Percentiles rank a stretch among this genome's conserved stretches.
phyloP scores from a whole-genome alignment of 2,113 vertebrate species.

The Pangasianodon gigas region DNA sequence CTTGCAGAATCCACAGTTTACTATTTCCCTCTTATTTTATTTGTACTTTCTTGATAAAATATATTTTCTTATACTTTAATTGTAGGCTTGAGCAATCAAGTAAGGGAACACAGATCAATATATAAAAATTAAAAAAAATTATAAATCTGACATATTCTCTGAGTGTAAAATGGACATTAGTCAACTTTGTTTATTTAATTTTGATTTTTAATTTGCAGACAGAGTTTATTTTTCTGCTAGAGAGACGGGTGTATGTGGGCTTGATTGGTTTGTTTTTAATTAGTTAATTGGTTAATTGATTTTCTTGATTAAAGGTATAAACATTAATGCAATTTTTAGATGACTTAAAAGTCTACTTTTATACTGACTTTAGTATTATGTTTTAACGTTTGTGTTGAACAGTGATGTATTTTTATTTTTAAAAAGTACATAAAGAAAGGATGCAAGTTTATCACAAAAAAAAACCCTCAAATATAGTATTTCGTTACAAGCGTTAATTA shows the following conservation, averaged over 20 bases:
- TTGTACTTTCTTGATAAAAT: not conserved
- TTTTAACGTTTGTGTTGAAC: not conserved
- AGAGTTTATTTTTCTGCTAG: not conserved
- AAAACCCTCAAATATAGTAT: not conserved
- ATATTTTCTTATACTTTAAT: not conserved
- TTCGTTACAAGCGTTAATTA: not conserved
- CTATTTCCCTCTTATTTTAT: not conserved
- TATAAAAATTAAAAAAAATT: not conserved
- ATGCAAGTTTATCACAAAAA: not conserved
- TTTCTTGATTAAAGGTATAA: not conserved
- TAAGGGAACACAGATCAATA: not conserved
- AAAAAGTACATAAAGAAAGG: not conserved
- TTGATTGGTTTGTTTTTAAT: not conserved
- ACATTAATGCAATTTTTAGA: not conserved
- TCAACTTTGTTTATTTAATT: not conserved
- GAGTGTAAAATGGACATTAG: not conserved
- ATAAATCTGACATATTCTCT: not conserved
- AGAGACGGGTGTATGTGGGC: not conserved
- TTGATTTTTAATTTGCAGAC: not conserved
- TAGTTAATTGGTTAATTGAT: not conserved
- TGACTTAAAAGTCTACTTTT: not conserved
- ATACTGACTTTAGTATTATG: not conserved
- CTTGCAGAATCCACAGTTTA: not conserved
- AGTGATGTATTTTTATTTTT: not conserved
- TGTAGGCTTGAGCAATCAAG: not conserved